Conservation (phyloP, 2,113 vertebrate genomes). For the Picathartes gymnocephalus region DNA sequence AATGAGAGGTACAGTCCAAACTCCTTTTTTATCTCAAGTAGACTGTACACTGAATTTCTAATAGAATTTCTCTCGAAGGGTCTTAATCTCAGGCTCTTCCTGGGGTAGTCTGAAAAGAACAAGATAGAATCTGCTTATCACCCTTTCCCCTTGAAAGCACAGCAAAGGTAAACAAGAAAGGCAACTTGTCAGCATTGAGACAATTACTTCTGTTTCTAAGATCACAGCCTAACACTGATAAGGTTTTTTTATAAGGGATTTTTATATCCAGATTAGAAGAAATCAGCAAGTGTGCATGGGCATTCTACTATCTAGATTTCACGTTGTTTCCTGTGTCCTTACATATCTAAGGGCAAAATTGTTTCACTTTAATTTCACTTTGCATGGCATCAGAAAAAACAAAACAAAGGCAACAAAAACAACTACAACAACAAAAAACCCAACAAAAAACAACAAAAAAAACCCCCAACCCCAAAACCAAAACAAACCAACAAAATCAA, state of each 20-base stretch:
- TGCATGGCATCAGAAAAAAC: accelerated
- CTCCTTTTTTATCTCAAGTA: not conserved
- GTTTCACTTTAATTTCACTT: not conserved
- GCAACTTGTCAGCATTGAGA: slow-evolving; percentile 7
- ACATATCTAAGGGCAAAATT: not conserved
- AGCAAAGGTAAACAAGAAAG: slow-evolving; percentile 40
- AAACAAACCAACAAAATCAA: not conserved
- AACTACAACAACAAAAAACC: not conserved
- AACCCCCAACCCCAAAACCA: too few relatives aligned
- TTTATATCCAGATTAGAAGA: slow-evolving; percentile 37
- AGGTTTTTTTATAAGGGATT: slow-evolving; percentile 31
- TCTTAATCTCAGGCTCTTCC: slow-evolving; percentile 30
- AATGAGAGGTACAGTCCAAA: not conserved
- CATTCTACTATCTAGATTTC: not conserved
- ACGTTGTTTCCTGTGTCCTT: not conserved
- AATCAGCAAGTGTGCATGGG: not conserved
- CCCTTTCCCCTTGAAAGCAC: slow-evolving; percentile 13
- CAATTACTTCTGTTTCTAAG: slow-evolving; percentile 38
- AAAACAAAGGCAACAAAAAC: not conserved
- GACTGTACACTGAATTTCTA: slow-evolving; percentile 13
- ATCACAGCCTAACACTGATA: slow-evolving; percentile 11
- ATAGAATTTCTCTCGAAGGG: slow-evolving; percentile 5
- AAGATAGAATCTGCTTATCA: slow-evolving; percentile 54
- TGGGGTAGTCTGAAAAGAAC: not conserved
- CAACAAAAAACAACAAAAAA: not conserved